Evolutionary conservation across 2,797 vertebrate genomes (phyloP).

Genomic region (Tenualosa thibaudeaui): DNA sequence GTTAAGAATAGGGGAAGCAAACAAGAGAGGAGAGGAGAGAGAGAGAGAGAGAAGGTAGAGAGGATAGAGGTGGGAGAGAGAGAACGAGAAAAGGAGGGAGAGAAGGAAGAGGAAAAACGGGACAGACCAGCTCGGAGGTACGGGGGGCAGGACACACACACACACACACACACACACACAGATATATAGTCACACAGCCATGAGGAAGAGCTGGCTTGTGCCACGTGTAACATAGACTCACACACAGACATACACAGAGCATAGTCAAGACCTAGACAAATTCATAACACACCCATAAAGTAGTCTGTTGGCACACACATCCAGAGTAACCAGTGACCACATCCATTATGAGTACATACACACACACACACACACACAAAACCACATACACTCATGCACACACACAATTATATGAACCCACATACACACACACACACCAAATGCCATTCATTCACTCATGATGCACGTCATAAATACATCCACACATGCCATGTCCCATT

Average conservation of each 20-base stretch:
- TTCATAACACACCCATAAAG: background rate
- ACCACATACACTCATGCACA: background rate
- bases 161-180: background rate
- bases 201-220: background rate
- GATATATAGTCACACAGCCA: background rate
- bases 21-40: no score
- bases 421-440: background rate
- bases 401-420: background rate
- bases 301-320: background rate
- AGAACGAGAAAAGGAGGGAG: no score
- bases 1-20: no score
- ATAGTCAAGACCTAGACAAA: background rate
- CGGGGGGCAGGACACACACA: background rate
- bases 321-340: background rate
- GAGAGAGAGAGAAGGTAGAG: no score
- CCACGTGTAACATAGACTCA: background rate
- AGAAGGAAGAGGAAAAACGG: background rate
- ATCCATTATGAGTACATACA: background rate
- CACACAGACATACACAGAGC: background rate
- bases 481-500: no score
- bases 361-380: background rate
- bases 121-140: background rate
- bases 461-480: conserved; percentile 3
- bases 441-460: background rate
- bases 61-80: no score